These are phyloP conservation scores for Dendrocincla tyrannina DNA, from an alignment of 2,797 vertebrate species.

Conservation along the genomic window DNA sequence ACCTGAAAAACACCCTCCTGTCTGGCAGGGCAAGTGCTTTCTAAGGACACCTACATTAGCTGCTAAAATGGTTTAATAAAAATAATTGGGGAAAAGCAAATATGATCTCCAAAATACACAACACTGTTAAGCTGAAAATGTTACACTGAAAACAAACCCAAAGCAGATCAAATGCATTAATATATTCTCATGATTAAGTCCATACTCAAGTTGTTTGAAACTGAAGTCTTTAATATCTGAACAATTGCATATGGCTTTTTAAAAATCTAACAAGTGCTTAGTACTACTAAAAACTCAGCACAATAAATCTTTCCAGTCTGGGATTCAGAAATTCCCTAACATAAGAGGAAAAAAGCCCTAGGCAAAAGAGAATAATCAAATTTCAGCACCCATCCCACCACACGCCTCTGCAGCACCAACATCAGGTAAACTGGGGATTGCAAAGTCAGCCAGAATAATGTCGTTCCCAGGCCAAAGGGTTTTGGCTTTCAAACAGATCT, in stretches of 20 bases:
- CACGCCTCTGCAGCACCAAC: neutral
- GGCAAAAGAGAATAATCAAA: neutral
- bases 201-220: neutral
- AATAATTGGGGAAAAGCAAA: neutral
- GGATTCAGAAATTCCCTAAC: neutral
- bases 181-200: neutral
- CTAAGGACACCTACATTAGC: neutral
- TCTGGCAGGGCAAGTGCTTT: neutral
- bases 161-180: neutral
- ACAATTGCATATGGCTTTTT: neutral
- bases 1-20: conserved; percentile 40
- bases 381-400: neutral
- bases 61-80: neutral
- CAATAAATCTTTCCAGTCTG: neutral
- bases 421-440: neutral
- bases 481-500: neutral
- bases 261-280: neutral
- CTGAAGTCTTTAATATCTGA: neutral
- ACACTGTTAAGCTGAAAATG: neutral
- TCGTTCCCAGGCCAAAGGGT: neutral
- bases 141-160: neutral
- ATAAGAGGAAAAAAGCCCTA: neutral
- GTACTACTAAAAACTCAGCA: neutral
- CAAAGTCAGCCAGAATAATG: neutral
- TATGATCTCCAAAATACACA: neutral